A percentile compares a stretch with the other conserved stretches of the same genome.
phyloP scores from a whole-genome alignment of 2,797 vertebrate genomes.

The Loris lydekkerianus region DNA sequence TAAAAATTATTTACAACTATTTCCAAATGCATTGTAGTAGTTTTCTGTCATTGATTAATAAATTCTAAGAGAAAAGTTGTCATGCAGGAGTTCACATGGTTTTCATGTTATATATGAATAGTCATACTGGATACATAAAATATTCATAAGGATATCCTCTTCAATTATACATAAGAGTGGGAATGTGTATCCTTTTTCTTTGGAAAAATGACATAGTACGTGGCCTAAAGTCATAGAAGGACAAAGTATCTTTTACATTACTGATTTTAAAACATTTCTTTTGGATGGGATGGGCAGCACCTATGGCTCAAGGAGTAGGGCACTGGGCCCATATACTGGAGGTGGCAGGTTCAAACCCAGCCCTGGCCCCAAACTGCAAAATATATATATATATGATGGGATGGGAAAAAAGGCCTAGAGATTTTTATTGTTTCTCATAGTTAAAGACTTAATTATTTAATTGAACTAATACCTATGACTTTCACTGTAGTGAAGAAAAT shows the following conservation, averaged over 20 bases:
- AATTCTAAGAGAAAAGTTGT: slow-evolving; percentile 16
- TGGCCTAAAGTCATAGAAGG: not conserved
- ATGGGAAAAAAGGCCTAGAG: not conserved
- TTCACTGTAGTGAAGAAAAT: not conserved
- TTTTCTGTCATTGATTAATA: not conserved
- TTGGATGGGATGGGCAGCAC: not conserved
- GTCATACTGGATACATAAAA: not conserved
- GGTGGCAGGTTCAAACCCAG: no score
- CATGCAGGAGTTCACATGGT: not conserved
- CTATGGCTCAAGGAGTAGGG: no score
- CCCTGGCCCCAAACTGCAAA: not conserved
- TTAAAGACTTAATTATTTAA: not conserved
- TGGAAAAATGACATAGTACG: not conserved
- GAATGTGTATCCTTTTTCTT: not conserved
- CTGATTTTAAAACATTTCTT: not conserved
- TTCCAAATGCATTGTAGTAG: not conserved
- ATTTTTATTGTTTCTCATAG: not conserved
- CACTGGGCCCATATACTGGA: no score
- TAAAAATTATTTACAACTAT: slow-evolving; percentile 12
- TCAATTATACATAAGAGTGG: not conserved
- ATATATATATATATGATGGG: not conserved
- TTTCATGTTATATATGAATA: not conserved
- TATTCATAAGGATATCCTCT: not conserved
- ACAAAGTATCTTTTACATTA: not conserved
- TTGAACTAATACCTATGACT: not conserved